Evolutionary conservation across 1,140 invertebrate species (phyloP), one percentile per base, ranked within the genome.

Genomic region (Aphis gossypii): DNA sequence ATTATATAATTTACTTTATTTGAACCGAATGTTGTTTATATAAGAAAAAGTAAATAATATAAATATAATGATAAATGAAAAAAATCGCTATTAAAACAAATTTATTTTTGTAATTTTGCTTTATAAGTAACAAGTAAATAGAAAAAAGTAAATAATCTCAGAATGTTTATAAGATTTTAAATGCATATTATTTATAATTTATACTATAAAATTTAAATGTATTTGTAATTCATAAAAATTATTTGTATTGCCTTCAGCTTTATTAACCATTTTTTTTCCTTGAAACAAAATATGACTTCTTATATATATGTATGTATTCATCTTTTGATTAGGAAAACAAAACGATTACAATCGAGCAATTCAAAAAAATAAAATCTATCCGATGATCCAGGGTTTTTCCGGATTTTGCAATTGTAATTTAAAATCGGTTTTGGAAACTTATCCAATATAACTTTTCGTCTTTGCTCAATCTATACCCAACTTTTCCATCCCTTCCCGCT

Each of bases 391-490:
- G 46, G 76, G 5, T 84, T 21, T 35, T 41, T 38, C 41, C 8
- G 23, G 35, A 18, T 93, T 86, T 93, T 86, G 44, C 35, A 86
- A 93, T 93, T 86, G 92, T 93, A 86, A 93, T 93, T 84, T 83
- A 82, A 86, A 93, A 93, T 84, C 82, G 92, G 68, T 92, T 92
- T 54, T 14, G 35, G 6, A 93, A 93, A 93, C 92, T 93, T 93
- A 86, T 93, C 76, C 76, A 93, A 93, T 93, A 93, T 84, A 93
- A 93, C 92, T 93, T 93, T 93, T 84, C 48, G 35, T 54, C 82
- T 54, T 86, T 83, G 82, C 82, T 38, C 48, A 41, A 30, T 86
- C 38, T 44, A 25, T 30, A 44, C 14, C 25, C 23, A 68, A 68
- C 54, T 90, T 68, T 44, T 90, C 54, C 20, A 90, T 68, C 56